A percentile compares a stretch with the other conserved stretches of the same genome.
These are phyloP conservation scores for Sebastes diploproa DNA, from an alignment of 2,797 vertebrate genomes.

Conservation along the genomic window DNA sequence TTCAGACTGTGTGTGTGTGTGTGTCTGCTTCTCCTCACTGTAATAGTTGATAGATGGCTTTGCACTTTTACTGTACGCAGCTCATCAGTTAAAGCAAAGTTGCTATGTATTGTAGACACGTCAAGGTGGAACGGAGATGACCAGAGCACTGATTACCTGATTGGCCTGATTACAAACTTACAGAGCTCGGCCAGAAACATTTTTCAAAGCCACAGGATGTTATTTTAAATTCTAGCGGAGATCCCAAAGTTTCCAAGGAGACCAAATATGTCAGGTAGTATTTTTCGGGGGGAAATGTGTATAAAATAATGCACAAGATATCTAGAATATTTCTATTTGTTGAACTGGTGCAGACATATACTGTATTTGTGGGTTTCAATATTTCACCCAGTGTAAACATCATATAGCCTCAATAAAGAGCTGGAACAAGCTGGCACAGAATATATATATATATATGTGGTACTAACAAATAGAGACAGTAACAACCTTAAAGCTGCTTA, in stretches of 20 bases:
- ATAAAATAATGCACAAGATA: not conserved
- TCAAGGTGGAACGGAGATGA: not conserved
- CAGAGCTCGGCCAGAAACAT: not conserved
- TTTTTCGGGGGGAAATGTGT: not conserved
- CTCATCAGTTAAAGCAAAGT: not conserved
- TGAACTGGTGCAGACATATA: not conserved
- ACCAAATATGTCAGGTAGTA: not conserved
- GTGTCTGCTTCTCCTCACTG: not conserved
- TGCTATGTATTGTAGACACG: not conserved
- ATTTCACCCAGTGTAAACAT: not conserved
- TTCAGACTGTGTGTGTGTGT: conserved; percentile 9
- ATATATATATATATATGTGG: too few species aligned
- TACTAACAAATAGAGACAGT: not conserved
- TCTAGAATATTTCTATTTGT: not conserved
- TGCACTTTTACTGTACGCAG: not conserved
- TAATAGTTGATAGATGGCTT: not conserved
- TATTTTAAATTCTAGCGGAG: not conserved
- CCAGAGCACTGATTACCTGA: not conserved
- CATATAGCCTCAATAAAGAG: not conserved
- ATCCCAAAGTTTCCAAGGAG: not conserved
- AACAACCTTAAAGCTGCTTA: not conserved
- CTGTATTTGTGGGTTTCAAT: not conserved
- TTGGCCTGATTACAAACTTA: not conserved
- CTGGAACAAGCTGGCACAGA: not conserved
- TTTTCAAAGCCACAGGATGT: not conserved